Percentiles rank a stretch among this genome's conserved stretches.
These are phyloP conservation scores for Plectropomus leopardus DNA, from an alignment of 2,113 vertebrate genomes.

Conservation along the genomic window DNA sequence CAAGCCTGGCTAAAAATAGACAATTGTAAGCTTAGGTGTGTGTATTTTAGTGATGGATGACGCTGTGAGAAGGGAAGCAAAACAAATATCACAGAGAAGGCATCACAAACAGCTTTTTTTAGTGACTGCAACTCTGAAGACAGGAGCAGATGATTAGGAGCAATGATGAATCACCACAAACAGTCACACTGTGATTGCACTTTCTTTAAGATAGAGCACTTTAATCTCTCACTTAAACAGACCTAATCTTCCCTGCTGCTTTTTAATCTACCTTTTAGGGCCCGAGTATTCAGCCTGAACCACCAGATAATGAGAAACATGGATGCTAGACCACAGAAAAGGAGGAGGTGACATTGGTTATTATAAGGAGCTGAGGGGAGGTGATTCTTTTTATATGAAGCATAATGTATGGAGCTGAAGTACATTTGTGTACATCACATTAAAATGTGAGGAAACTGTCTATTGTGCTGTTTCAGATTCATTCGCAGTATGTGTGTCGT, in stretches of 20 bases:
- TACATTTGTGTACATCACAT: neutral
- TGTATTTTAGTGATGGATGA: conserved; percentile 56
- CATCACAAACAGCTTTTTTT: conserved; percentile 25
- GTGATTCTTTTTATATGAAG: conserved; percentile 7
- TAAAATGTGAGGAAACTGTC: conserved; percentile 90
- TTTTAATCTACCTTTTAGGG: conserved; percentile 70
- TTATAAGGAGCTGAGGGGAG: conserved; percentile 7
- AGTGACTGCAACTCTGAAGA: conserved; percentile 36
- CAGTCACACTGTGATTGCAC: conserved; percentile 48
- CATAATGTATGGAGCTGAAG: conserved; percentile 1
- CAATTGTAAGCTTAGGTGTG: conserved; percentile 17
- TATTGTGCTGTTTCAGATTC: conserved; percentile 75
- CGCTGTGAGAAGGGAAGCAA: conserved; percentile 25
- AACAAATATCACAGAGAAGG: conserved; percentile 58
- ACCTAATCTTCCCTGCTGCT: conserved; percentile 65
- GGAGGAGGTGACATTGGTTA: conserved; percentile 28
- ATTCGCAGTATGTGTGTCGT: neutral
- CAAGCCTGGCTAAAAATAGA: conserved; percentile 44
- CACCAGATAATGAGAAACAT: conserved; percentile 54
- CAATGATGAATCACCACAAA: conserved; percentile 71
- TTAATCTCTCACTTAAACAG: conserved; percentile 77
- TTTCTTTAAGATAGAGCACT: conserved; percentile 72
- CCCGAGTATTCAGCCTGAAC: conserved; percentile 28
- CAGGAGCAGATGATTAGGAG: conserved; percentile 43
- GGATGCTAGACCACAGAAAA: conserved; percentile 15